Percentiles rank a stretch among this genome's conserved stretches.
Conservation (phyloP, 2,797 vertebrate genomes). For the Phrynocephalus guinanensis region DNA sequence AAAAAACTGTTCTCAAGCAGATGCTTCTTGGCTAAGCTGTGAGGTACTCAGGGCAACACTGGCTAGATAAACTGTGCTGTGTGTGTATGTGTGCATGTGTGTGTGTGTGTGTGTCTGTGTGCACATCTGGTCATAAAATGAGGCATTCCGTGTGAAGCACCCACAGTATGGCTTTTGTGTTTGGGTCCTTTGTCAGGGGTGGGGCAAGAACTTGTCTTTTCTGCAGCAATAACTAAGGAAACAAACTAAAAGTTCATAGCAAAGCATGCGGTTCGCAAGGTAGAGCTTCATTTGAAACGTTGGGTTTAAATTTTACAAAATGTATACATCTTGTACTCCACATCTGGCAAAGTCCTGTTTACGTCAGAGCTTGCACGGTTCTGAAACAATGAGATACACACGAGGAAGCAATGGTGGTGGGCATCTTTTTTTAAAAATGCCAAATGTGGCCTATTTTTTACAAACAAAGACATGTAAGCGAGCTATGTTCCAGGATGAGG, state of each 20-base stretch:
- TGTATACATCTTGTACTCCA: constrained; percentile 33
- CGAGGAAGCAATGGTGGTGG: not conserved
- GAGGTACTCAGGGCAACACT: constrained; percentile 60
- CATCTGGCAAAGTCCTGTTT: not conserved
- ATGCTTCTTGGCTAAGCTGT: constrained; percentile 36
- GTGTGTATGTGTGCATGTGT: constrained; percentile 32
- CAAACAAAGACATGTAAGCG: not conserved
- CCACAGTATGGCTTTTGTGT: constrained; percentile 66
- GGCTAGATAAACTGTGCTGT: constrained; percentile 56
- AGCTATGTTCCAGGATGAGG: constrained; percentile 17
- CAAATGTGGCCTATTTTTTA: constrained; percentile 4
- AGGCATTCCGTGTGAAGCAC: constrained; percentile 56
- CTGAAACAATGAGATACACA: not conserved
- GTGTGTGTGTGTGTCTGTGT: constrained; percentile 4
- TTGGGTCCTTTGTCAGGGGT: constrained; percentile 55
- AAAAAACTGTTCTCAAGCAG: constrained; percentile 44
- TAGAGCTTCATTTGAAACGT: constrained; percentile 55
- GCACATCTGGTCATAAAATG: constrained; percentile 15
- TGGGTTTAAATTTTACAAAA: constrained; percentile 42
- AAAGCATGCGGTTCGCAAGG: constrained; percentile 61
- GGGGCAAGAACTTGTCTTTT: not conserved
- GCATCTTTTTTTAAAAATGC: not conserved
- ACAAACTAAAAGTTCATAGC: constrained; percentile 39
- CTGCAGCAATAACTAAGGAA: constrained; percentile 14
- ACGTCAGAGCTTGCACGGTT: not conserved